A percentile compares a stretch with the other conserved stretches of the same genome.
phyloP scores from a whole-genome alignment of 2,113 vertebrate species.

The Hirundichthys speculiger region DNA sequence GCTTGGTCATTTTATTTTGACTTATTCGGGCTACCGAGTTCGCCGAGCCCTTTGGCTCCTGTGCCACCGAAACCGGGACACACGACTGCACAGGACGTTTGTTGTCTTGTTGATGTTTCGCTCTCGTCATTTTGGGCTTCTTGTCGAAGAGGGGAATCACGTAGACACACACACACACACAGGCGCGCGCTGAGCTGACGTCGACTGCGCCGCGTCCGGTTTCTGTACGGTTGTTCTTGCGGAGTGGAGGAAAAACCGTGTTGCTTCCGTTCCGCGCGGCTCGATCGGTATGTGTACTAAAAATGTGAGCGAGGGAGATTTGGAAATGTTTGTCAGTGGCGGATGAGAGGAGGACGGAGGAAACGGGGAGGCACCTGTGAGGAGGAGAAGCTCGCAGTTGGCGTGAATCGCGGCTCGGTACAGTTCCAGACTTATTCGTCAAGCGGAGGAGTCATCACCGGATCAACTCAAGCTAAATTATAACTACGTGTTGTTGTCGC shows the following conservation, averaged over 20 bases:
- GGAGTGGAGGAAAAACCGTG: conserved; percentile 6
- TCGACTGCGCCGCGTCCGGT: conserved; percentile 63
- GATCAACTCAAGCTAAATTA: conserved; percentile 40
- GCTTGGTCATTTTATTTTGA: conserved; percentile 36
- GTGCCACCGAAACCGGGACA: conserved; percentile 17
- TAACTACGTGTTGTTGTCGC: conserved; percentile 47
- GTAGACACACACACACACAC: conserved; percentile 1
- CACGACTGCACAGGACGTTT: background rate
- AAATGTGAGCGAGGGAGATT: conserved; percentile 10
- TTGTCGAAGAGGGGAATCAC: background rate
- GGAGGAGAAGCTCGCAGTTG: too few relatives aligned
- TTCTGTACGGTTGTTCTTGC: conserved; percentile 42
- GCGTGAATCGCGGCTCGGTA: conserved; percentile 34
- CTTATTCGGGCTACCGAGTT: conserved; percentile 57
- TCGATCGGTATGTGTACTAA: conserved; percentile 1
- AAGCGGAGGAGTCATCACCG: conserved; percentile 37
- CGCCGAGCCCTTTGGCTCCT: conserved; percentile 3
- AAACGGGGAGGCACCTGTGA: rapidly evolving
- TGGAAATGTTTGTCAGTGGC: conserved; percentile 17
- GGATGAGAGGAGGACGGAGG: conserved; percentile 14
- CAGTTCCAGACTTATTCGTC: conserved; percentile 58
- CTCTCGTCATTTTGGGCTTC: conserved; percentile 26
- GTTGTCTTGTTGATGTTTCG: conserved; percentile 13
- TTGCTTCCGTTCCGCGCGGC: background rate
- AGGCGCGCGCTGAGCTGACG: conserved; percentile 61